A percentile compares a stretch with the other conserved stretches of the same genome.
These are phyloP conservation scores for Apistogramma diplotaenia DNA, from an alignment of 2,113 vertebrate species.

Conservation along the genomic window DNA sequence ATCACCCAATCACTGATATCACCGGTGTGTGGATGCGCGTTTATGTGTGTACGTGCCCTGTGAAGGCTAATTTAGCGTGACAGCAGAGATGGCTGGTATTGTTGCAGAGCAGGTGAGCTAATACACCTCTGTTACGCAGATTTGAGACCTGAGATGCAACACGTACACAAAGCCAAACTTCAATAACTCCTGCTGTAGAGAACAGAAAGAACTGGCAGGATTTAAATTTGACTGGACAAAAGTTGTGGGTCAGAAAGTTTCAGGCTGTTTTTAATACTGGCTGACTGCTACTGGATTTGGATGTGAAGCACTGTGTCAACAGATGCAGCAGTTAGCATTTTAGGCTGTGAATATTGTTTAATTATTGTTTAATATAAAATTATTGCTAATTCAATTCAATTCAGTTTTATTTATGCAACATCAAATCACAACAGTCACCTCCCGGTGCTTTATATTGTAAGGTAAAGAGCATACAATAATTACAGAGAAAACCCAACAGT, in stretches of 20 bases:
- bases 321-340: background rate
- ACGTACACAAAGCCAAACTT: slow-evolving; percentile 49
- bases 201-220: background rate
- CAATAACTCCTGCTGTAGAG: background rate
- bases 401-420: too few species aligned
- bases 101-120: slow-evolving; percentile 79
- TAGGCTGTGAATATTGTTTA: background rate
- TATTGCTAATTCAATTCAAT: too few species aligned
- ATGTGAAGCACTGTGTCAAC: background rate
- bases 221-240: background rate
- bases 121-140: slow-evolving; percentile 54
- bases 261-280: background rate
- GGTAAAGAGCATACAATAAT: too few species aligned
- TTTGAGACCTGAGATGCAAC: slow-evolving; percentile 44
- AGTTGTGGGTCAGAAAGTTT: background rate
- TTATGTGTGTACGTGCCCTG: slow-evolving; percentile 40
- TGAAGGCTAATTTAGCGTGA: slow-evolving; percentile 75
- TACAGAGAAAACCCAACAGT: too few species aligned
- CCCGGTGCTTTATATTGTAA: too few species aligned
- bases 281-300: background rate
- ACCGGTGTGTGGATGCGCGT: slow-evolving; percentile 10
- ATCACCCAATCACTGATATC: slow-evolving; percentile 70
- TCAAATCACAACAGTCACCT: too few species aligned
- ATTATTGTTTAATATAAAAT: too few species aligned
- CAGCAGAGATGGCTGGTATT: slow-evolving; percentile 55